These are phyloP conservation scores for Megathymus violae DNA, from an alignment of 1,140 invertebrate genomes.

Conservation along the genomic window DNA sequence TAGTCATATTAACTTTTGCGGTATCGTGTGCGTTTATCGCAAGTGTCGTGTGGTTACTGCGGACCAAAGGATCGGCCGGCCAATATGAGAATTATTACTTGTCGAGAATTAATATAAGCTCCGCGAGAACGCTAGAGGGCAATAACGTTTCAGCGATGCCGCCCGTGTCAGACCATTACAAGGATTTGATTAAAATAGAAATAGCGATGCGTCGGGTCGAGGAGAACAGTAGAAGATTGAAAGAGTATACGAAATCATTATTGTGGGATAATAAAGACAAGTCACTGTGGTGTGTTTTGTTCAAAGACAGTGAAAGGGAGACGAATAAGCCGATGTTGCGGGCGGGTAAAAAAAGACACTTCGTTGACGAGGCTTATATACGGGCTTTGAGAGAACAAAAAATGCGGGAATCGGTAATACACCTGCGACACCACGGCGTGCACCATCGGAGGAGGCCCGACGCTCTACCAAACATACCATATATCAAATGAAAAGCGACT, in stretches of 20 bases:
- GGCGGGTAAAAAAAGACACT: slow-evolving; percentile 57
- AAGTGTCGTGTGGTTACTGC: slow-evolving; percentile 76
- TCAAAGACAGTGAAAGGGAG: slow-evolving; percentile 76
- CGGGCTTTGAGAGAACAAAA: slow-evolving; percentile 69
- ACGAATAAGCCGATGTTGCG: slow-evolving; percentile 51
- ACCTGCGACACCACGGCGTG: slow-evolving; percentile 69
- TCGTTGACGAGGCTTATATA: slow-evolving; percentile 70
- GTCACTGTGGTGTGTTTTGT: slow-evolving; percentile 82
- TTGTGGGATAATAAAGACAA: slow-evolving; percentile 83
- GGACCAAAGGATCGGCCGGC: slow-evolving; percentile 58
- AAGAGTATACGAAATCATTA: slow-evolving; percentile 80
- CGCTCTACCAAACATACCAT: slow-evolving; percentile 59
- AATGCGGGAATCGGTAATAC: slow-evolving; percentile 69
- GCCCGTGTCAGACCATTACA: slow-evolving; percentile 75
- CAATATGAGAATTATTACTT: slow-evolving; percentile 82
- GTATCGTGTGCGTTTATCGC: slow-evolving; percentile 74
- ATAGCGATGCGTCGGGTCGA: slow-evolving; percentile 81
- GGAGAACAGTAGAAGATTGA: slow-evolving; percentile 80
- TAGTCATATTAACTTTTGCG: slow-evolving; percentile 73
- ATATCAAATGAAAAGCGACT: slow-evolving; percentile 64
- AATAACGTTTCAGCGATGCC: slow-evolving; percentile 61
- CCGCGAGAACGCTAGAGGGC: slow-evolving; percentile 54
- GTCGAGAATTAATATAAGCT: slow-evolving; percentile 82
- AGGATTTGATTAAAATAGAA: slow-evolving; percentile 83
- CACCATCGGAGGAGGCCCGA: slow-evolving; percentile 70